Conservation (phyloP, 2,888 invertebrate species). For the Tethea ocularis region DNA sequence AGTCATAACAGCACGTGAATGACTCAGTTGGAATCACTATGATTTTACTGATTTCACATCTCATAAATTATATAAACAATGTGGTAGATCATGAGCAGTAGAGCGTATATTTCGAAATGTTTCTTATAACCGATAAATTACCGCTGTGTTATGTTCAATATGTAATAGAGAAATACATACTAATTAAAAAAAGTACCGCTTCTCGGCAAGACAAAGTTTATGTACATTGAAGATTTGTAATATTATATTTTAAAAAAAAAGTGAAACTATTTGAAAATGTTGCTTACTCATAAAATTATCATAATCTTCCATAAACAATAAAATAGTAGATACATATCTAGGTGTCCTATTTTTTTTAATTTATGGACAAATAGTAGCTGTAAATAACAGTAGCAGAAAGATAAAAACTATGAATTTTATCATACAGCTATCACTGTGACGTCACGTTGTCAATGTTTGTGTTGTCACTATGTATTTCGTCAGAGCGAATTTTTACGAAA, state of each 20-base stretch:
- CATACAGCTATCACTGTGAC: neutral
- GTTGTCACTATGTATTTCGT: neutral
- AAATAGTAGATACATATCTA: too few relatives aligned
- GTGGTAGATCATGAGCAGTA: neutral
- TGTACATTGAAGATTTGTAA: too few relatives aligned
- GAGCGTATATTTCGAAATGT: neutral
- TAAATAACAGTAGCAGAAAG: neutral
- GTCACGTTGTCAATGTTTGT: neutral
- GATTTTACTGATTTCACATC: conserved; percentile 22
- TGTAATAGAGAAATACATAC: too few relatives aligned
- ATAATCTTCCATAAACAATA: too few relatives aligned
- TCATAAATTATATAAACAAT: conserved; percentile 16
- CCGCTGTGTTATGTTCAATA: too few relatives aligned
- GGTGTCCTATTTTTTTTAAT: too few relatives aligned
- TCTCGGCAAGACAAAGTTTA: too few relatives aligned
- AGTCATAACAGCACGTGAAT: conserved; percentile 39
- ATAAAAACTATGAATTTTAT: neutral
- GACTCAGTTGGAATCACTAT: conserved; percentile 26
- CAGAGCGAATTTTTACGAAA: conserved; percentile 1
- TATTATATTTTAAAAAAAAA: too few relatives aligned
- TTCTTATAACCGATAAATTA: neutral
- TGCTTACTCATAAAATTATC: too few relatives aligned
- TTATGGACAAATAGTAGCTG: too few relatives aligned
- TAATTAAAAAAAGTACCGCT: too few relatives aligned
- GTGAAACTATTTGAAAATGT: too few relatives aligned